A percentile compares a stretch with the other conserved stretches of the same genome.
phyloP scores from a whole-genome alignment of 2,113 vertebrate species.

The Tachuris rubrigastra region DNA sequence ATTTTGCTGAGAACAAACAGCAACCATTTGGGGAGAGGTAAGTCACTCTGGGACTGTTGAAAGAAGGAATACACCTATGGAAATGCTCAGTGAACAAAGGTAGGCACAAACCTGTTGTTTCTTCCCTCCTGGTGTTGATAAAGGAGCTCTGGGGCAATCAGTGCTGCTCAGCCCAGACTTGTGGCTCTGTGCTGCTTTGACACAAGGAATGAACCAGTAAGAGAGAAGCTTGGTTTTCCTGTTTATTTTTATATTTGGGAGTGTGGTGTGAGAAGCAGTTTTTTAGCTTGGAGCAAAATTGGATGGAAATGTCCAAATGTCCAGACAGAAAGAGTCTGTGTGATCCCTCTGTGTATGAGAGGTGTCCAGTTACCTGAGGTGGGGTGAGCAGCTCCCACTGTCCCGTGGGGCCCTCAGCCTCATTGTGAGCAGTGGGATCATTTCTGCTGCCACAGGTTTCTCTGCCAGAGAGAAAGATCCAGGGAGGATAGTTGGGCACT shows the following conservation, averaged over 20 bases:
- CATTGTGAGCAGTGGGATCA: rapidly evolving
- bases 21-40: neutral
- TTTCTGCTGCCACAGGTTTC: neutral
- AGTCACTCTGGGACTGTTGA: neutral
- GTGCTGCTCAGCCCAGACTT: neutral
- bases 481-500: rapidly evolving
- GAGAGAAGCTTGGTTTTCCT: neutral
- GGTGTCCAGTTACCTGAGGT: neutral
- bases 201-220: neutral
- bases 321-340: neutral
- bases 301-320: neutral
- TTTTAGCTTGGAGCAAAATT: neutral
- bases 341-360: neutral
- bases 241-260: neutral
- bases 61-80: neutral
- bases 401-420: neutral
- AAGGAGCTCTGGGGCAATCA: neutral
- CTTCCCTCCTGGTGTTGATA: neutral
- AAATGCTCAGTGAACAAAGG: neutral
- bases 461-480: neutral
- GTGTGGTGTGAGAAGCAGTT: neutral
- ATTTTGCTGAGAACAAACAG: neutral
- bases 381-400: neutral
- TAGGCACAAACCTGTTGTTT: neutral
- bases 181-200: neutral